Conservation (phyloP, 2,888 invertebrate genomes). For the Parnassius mnemosyne region DNA sequence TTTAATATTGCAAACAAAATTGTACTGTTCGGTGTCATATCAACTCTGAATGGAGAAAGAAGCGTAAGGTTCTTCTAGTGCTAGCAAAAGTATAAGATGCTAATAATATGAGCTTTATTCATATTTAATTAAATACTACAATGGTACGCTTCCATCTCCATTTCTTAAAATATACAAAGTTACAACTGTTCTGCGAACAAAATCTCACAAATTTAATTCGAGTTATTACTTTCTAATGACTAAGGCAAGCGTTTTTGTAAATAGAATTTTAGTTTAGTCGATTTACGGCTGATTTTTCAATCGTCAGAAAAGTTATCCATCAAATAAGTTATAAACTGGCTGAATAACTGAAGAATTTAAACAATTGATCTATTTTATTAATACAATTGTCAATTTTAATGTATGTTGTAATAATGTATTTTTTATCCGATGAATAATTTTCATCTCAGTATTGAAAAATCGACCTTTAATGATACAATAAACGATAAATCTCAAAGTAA, state of each 20-base stretch:
- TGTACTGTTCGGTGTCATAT: slow-evolving; percentile 57
- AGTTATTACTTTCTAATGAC: slow-evolving; percentile 14
- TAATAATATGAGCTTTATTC: neutral
- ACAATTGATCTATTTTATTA: too few species aligned
- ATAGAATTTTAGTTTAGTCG: too few species aligned
- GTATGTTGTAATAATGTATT: too few species aligned
- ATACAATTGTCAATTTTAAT: too few species aligned
- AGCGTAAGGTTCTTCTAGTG: slow-evolving; percentile 12
- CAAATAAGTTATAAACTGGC: too few species aligned
- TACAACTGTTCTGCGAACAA: slow-evolving; percentile 4
- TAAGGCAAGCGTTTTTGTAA: slow-evolving; percentile 13
- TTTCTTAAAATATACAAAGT: slow-evolving; percentile 5
- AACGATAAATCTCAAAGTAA: too few species aligned
- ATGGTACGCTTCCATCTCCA: slow-evolving; percentile 3
- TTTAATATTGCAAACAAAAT: slow-evolving; percentile 50
- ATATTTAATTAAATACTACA: neutral
- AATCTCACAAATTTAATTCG: slow-evolving; percentile 11
- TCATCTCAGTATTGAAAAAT: too few species aligned
- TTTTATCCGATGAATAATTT: too few species aligned
- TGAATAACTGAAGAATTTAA: too few species aligned
- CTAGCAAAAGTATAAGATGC: neutral
- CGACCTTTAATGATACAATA: too few species aligned
- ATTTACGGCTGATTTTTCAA: too few species aligned
- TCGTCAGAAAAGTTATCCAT: too few species aligned
- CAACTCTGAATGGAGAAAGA: slow-evolving; percentile 8